Base-by-base conservation (phyloP, 1,140 invertebrate species). In the Philopotamus ludificatus region DNA sequence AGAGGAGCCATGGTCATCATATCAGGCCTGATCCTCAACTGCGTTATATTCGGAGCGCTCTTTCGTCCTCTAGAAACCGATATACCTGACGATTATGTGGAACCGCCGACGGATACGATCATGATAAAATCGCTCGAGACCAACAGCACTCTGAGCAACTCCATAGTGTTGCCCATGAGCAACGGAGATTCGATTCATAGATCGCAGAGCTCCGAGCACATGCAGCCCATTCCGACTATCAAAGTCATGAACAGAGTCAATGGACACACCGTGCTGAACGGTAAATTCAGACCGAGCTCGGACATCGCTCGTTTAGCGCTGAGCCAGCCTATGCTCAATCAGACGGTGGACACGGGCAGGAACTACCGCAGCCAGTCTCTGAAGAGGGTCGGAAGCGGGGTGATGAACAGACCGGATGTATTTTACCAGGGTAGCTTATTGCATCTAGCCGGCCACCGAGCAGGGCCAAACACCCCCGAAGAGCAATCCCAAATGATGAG, bases 381-480 rank as follows among this genome's bases (percentile, higher is more conserved):
- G 73, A 70, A 71, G 69, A 20, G 75, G 69, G 72, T 73, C 23
- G 85, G 84, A 25, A 88, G 86, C 66, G 89, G 91, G 18, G 85
- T 92, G n/a, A 86, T 94, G 83, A 86, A 90, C 72, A 81, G 92
- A 20, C 90, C 89, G 45, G 94, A 97, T 75, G 87, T 94, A 1
- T 87, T 97, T 70, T 95, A 95, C 74, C 88, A 89, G 71, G 91
- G 91, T 59, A 92, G 88, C 72, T 78, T 94, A 58, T 82, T 86
- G 23, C 77, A 78, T 66, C 71, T 81, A 49, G 70, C 76, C 12
- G 76, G 73, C 65, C 77, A 72, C 53, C 26, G 50, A 1, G 63
- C 50, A 3, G 74, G 79, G 60, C 74, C 74, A 23, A 67, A 74
- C 10, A 78, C 76, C 10, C 76, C 76, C 7, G 80, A 82, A 62